Evolutionary conservation across 2,113 vertebrate genomes (phyloP).

Genomic region (Holacanthus passer): DNA sequence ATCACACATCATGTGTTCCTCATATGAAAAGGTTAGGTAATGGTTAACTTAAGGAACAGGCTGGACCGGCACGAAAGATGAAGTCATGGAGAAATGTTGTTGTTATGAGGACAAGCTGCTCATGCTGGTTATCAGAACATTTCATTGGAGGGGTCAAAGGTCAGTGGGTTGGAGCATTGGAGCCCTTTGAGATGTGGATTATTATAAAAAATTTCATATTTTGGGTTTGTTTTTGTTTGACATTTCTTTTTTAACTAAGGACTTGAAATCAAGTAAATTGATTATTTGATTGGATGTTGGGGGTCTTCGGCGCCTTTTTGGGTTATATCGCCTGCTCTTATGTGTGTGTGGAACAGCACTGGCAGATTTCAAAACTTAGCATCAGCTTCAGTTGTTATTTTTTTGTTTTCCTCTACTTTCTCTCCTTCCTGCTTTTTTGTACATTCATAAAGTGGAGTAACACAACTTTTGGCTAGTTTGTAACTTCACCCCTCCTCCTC

Average conservation of each 20-base stretch:
- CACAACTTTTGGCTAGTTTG: not conserved
- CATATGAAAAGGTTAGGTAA: conserved; percentile 9
- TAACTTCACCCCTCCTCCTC: conserved; percentile 8
- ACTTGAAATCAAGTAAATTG: no score
- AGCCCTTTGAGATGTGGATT: no score
- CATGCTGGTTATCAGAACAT: no score
- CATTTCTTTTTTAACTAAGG: not conserved
- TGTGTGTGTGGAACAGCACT: no score
- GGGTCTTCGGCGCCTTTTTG: no score
- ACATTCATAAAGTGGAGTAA: not conserved
- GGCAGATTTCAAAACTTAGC: no score
- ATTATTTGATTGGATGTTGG: no score
- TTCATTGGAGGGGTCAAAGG: conserved; percentile 7
- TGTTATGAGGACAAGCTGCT: not conserved
- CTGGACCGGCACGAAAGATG: not conserved
- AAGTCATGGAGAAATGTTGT: not conserved
- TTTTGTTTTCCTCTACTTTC: no score
- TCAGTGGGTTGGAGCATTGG: not conserved
- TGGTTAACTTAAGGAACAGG: not conserved
- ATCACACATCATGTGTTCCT: conserved; percentile 12
- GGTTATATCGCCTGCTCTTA: no score
- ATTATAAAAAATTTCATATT: not conserved
- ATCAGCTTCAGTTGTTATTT: no score
- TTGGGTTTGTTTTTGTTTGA: no score
- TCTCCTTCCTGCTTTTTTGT: not conserved